Conservation (phyloP, 2,797 vertebrate genomes). For the Novumbra hubbsi region DNA sequence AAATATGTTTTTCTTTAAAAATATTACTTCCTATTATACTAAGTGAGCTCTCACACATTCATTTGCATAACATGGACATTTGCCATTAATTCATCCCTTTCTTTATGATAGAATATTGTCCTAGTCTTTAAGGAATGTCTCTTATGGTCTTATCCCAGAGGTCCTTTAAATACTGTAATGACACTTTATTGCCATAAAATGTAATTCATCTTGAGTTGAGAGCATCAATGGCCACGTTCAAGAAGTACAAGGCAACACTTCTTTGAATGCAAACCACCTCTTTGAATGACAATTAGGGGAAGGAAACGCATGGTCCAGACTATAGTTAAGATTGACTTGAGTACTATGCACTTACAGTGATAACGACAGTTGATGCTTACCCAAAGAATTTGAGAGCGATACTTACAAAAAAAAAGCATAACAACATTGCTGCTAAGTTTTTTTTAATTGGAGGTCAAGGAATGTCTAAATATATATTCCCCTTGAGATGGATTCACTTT, state of each 20-base stretch:
- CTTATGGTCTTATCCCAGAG: slow-evolving; percentile 46
- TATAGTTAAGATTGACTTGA: slow-evolving; percentile 33
- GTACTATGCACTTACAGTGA: slow-evolving; percentile 52
- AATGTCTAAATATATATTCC: slow-evolving; percentile 42
- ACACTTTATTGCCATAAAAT: slow-evolving; percentile 69
- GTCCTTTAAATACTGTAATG: slow-evolving; percentile 56
- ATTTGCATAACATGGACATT: slow-evolving; percentile 26
- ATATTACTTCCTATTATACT: slow-evolving; percentile 11
- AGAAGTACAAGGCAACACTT: slow-evolving; percentile 69
- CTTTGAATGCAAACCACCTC: slow-evolving; percentile 66
- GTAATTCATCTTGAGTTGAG: slow-evolving; percentile 66
- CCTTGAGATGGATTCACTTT: slow-evolving; percentile 13
- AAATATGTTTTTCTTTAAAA: too few species aligned
- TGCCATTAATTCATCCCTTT: slow-evolving; percentile 48
- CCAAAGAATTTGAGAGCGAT: slow-evolving; percentile 59
- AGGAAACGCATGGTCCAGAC: slow-evolving; percentile 61
- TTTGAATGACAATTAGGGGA: slow-evolving; percentile 68
- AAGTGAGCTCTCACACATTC: slow-evolving; percentile 49
- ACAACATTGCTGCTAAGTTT: slow-evolving; percentile 46
- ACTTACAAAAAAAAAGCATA: slow-evolving; percentile 63
- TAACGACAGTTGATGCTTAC: slow-evolving; percentile 50
- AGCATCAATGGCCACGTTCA: slow-evolving; percentile 67
- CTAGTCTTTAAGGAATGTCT: slow-evolving; percentile 63
- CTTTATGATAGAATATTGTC: slow-evolving; percentile 56
- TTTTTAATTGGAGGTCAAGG: slow-evolving; percentile 43